Conservation (phyloP, 2,113 vertebrate species). For the Nettapus auritus region DNA sequence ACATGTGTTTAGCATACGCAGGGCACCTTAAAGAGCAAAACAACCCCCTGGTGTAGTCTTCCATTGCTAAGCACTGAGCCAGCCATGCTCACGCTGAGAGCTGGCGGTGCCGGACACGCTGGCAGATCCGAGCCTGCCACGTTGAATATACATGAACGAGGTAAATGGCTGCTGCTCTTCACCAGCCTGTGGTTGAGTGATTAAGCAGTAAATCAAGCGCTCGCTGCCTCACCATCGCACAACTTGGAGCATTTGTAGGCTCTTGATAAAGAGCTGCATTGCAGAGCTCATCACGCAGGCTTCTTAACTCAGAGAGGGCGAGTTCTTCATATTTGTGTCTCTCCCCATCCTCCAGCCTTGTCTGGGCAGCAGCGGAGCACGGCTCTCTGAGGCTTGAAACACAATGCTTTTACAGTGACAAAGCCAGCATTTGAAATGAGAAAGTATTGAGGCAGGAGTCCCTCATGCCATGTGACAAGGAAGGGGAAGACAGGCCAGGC, state of each 20-base stretch:
- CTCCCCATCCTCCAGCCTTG: neutral
- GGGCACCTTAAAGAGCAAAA: neutral
- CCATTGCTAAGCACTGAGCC: neutral
- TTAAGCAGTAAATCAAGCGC: neutral
- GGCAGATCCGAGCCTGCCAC: neutral
- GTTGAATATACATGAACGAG: neutral
- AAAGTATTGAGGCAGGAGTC: no score
- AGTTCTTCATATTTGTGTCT: no score
- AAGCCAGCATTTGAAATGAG: neutral
- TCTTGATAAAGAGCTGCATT: neutral
- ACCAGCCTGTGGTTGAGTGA: neutral
- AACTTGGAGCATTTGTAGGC: neutral
- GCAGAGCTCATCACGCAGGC: neutral
- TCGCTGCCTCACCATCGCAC: neutral
- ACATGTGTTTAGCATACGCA: fast-evolving
- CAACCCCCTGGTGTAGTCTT: neutral
- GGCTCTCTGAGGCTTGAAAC: no score
- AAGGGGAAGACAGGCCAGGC: neutral
- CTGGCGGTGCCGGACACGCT: neutral
- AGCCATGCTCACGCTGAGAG: neutral
- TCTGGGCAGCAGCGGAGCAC: no score
- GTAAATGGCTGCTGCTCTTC: neutral
- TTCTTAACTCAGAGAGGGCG: neutral
- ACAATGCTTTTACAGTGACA: no score
- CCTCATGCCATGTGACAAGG: fast-evolving